Base-by-base conservation (phyloP, 2,797 vertebrate genomes). In the Poecilia velifera region DNA sequence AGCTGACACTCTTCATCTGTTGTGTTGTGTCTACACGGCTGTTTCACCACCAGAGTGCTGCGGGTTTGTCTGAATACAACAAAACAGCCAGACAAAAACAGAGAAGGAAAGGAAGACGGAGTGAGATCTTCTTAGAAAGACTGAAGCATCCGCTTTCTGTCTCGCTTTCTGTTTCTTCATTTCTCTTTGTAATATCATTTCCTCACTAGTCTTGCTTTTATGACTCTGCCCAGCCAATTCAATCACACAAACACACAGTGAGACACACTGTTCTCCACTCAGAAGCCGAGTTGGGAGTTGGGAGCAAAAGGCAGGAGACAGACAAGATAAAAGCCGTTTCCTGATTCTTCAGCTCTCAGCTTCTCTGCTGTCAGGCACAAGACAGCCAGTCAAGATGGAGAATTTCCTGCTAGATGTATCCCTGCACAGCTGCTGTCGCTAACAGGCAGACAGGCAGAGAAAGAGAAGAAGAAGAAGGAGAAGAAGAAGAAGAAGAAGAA, bases 241-340 rank as follows among this genome's bases (percentile, higher is more conserved):
- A 62, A 74, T 55, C 62, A 68, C 59, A 66, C 59, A 66, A 31
- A 51, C 62, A 51, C 55, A 72, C 51, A 25, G 39, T 25, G 34
- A 66, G 74, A 76, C 74, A 68, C 78, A 46, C 72, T 51, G 73
- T 51, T 79, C 88, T 89, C 80, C 70, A 79, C 89, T 92, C 83
- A 89, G 89, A 94, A 90, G 91, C 88, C 76, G 87, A 91, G 91
- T 90, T 88, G 89, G 89, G 91, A 93, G 94, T 93, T 90, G 90
- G 90, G 93, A 94, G 91, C 91, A 93, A 94, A 92, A 93, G 91
- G 91, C 93, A 93, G 91, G 90, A 94, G 93, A 94, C 93, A 94
- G 92, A 94, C 90, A 88, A 95, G 94, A 95, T 95, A 92, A 95
- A 95, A 94, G 94, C 90, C 82, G 90, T 83, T 94, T 95, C 94